Evolutionary conservation across 2,113 vertebrate genomes (phyloP).

Genomic region (Furnarius figulus): DNA sequence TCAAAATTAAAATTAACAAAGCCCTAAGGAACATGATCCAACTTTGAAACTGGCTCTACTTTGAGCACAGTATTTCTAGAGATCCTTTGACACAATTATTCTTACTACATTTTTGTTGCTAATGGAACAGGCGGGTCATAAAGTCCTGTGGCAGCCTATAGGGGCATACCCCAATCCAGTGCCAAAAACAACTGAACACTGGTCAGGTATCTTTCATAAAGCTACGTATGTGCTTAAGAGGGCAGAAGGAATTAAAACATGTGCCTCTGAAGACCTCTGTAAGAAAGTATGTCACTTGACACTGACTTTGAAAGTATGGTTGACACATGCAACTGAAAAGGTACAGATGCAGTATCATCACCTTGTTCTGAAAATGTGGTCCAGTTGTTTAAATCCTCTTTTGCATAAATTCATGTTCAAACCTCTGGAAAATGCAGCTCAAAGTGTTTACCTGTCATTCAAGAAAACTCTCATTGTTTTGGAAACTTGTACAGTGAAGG

Average conservation of each 20-base stretch:
- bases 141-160: neutral
- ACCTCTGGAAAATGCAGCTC: neutral
- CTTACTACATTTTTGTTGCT: neutral
- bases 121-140: neutral
- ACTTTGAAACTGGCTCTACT: neutral
- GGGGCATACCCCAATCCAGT: neutral
- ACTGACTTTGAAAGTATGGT: neutral
- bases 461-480: neutral
- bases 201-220: neutral
- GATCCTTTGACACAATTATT: neutral
- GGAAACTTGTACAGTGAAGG: neutral
- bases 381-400: neutral
- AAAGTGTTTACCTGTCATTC: neutral
- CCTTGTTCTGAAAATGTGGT: neutral
- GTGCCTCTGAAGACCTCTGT: neutral
- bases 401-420: neutral
- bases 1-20: neutral
- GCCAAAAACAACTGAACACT: neutral
- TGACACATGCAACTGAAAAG: neutral
- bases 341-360: neutral
- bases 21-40: neutral
- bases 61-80: neutral
- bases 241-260: neutral
- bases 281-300: neutral
- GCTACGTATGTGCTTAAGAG: neutral